A percentile compares a stretch with the other conserved stretches of the same genome.
phyloP scores from a whole-genome alignment of 2,888 invertebrate species.

The Agrotis clavis region DNA sequence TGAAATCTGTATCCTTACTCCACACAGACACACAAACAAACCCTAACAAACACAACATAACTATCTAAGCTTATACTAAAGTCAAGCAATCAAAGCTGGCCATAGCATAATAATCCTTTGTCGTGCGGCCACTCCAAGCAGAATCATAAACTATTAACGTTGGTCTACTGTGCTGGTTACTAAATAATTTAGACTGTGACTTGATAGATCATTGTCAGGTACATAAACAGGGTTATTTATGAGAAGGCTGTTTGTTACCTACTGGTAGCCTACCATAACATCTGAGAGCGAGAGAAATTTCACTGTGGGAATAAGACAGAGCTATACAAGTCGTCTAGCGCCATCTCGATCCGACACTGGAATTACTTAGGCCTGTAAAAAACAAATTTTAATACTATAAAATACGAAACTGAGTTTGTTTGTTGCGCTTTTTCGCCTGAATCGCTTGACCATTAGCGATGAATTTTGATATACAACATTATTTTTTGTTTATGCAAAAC shows the following conservation, averaged over 20 bases:
- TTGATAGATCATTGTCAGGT: slow-evolving; percentile 29
- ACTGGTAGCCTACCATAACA: too few relatives aligned
- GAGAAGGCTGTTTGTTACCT: neutral
- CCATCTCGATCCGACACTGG: too few relatives aligned
- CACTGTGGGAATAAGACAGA: too few relatives aligned
- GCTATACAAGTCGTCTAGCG: too few relatives aligned
- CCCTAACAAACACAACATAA: neutral
- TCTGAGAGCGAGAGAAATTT: too few relatives aligned
- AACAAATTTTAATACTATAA: neutral
- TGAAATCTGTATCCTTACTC: too few relatives aligned
- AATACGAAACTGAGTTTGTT: too few relatives aligned
- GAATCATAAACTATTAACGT: slow-evolving; percentile 34
- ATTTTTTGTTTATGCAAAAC: too few relatives aligned
- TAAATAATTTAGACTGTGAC: slow-evolving; percentile 30
- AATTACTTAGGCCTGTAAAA: too few relatives aligned
- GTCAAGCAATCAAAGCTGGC: slow-evolving; percentile 13
- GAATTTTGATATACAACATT: too few relatives aligned
- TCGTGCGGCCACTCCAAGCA: neutral
- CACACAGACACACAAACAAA: neutral
- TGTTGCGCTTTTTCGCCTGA: too few relatives aligned
- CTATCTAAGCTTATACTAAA: neutral
- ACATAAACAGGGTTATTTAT: slow-evolving; percentile 16
- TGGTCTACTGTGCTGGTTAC: neutral
- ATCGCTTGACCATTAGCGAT: too few relatives aligned
- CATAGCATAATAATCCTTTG: slow-evolving; percentile 34